These are phyloP conservation scores for Drosophila tristis DNA, from an alignment of 1,140 invertebrate species.

Conservation along the genomic window DNA sequence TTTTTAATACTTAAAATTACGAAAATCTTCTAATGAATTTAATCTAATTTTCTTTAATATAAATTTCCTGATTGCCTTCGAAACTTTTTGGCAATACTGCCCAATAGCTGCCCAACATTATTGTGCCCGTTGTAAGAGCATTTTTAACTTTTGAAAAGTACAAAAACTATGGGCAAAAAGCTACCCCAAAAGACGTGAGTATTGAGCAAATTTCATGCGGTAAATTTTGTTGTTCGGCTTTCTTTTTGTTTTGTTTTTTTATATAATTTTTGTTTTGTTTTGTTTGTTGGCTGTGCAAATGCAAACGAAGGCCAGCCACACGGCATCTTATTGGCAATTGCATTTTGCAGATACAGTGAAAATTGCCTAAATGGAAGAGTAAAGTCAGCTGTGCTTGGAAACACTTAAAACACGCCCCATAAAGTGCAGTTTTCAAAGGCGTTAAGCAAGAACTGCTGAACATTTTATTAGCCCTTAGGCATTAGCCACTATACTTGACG, in stretches of 20 bases:
- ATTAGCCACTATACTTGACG: background rate
- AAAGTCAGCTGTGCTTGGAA: too few relatives aligned
- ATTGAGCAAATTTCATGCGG: constrained; percentile 55
- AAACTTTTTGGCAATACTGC: too few relatives aligned
- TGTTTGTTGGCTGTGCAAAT: constrained; percentile 13
- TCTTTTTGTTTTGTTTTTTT: too few relatives aligned
- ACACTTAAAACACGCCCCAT: too few relatives aligned
- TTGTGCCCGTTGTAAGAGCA: too few relatives aligned
- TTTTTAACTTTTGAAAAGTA: background rate
- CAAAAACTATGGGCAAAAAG: constrained; percentile 35
- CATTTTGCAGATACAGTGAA: constrained; percentile 18
- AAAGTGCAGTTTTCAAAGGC: too few relatives aligned
- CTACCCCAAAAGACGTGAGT: constrained; percentile 56
- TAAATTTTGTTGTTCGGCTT: constrained; percentile 3
- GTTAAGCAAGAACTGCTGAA: background rate
- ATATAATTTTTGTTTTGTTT: constrained; percentile 5
- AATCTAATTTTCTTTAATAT: too few relatives aligned
- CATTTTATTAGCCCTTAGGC: background rate
- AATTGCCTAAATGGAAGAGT: background rate
- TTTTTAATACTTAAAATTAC: too few relatives aligned
- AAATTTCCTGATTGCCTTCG: too few relatives aligned
- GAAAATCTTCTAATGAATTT: too few relatives aligned
- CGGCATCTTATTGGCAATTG: constrained; percentile 22
- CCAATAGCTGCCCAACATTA: too few relatives aligned
- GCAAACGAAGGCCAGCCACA: constrained; percentile 29